Evolutionary conservation across 1,140 invertebrate genomes (phyloP), one percentile per base, ranked within the genome.

Genomic region (Eulimnadia texana): DNA sequence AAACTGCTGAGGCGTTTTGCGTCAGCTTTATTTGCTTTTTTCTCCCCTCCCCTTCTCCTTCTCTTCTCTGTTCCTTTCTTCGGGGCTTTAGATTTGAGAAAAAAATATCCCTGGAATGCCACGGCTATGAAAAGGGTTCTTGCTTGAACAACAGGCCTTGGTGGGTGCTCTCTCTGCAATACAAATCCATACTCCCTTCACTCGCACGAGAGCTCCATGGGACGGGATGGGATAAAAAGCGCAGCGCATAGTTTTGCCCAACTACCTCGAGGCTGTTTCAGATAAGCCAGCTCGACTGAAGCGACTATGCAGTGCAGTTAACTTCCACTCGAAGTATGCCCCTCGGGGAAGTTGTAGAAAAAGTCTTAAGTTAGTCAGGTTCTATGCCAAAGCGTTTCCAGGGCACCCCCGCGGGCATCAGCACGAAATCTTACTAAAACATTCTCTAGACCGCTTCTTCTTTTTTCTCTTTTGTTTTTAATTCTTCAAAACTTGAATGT

Each of bases 381-480:
- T n/a, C n/a, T n/a, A n/a, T n/a, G n/a, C 33, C 6, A 42, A 16
- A 42, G 16, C 6, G 6, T 42, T 42, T 42, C 33, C 33, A 42
- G 33, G 33, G 33, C 33, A 16, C 6, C 6, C n/a, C 33, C 33
- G 16, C 33, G 16, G 33, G 33, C 33, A 42, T 9, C 6, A 42
- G 33, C 33, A 42, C 16, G 33, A 42, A 42, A 42, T 42, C 33
- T 42, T 42, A 42, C 33, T 16, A 6, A 42, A 42, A 11, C 11
- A 20, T 19, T 61, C 23, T 59, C 33, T 42, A 6, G 6, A 9
- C 33, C 33, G 6, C 6, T 16, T 42, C 16, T 42, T 42, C 57
- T 29, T 61, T 61, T 20, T 59, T 61, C 24, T 61, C 27, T 29
- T 61, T 61, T 57, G 16, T 42, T 16, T 42, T 42, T 16, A 42